Evolutionary conservation across 2,113 vertebrate genomes (phyloP), one percentile per base, ranked within the genome.

Genomic region (Oreochromis aureus): DNA sequence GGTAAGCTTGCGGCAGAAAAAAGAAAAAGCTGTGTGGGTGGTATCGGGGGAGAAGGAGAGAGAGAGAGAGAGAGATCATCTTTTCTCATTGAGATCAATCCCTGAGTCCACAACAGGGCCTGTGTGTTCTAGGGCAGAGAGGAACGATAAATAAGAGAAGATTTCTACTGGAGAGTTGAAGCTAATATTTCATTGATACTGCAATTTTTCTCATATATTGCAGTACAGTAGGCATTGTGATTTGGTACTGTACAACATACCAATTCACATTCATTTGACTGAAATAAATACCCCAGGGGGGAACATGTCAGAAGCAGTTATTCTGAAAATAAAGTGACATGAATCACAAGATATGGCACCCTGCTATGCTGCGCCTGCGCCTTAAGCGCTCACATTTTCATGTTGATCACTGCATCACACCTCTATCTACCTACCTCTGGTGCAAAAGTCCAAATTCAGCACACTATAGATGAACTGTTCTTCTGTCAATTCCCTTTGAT

Each of bases 301-400:
- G 15, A 79, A 83, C 82, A 18, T 85, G 88, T 91, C 92, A 91
- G 63, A 92, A 80, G 79, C 30, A 82, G 79, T 84, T 58, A 85
- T 61, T 90, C 36, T 73, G 10, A 84, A 58, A 73, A 54, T 54
- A 84, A 83, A 81, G 69, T 86, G 61, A 30, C 83, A 80, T 80
- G 61, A 89, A 76, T 92, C 85, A 71, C 63, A 51, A 34, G 87
- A 88, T 39, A 55, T 48, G 79, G 24, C 71, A 18, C 22, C 53
- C 58, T 32, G 46, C 22, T 63, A 86, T 48, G 18, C 58, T 83
- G 44, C 73, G 32, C 86, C 48, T 84, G 41, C 46, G 46, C 78
- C 86, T 44, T 34, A 39, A 61, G 27, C 22, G 4, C 61, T 86
- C 88, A 86, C 48, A 78, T 81, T 83, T 88, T 56, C 55, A 55